Evolutionary conservation across 2,113 vertebrate genomes (phyloP).

Genomic region (Vimba vimba): DNA sequence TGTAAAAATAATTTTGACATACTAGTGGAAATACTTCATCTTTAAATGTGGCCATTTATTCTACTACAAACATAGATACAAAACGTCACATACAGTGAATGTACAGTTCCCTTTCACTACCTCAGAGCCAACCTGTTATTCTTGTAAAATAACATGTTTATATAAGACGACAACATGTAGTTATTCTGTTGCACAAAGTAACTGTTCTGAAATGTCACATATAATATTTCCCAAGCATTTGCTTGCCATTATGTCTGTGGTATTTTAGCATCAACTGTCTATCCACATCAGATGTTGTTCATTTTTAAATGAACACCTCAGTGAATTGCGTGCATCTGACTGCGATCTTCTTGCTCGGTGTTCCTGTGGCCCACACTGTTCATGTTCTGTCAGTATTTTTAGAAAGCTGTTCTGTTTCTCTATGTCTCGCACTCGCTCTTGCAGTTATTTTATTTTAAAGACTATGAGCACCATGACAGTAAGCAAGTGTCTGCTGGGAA

Average conservation of each 20-base stretch:
- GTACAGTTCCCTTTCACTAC: background rate
- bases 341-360: background rate
- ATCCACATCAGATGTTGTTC: background rate
- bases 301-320: slow-evolving; percentile 1
- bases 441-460: slow-evolving; percentile 24
- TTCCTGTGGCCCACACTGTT: background rate
- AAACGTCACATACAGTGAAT: background rate
- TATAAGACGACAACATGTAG: background rate
- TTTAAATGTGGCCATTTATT: background rate
- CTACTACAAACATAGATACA: background rate
- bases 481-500: slow-evolving; percentile 17
- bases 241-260: background rate
- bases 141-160: background rate
- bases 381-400: slow-evolving; percentile 35
- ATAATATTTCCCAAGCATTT: background rate
- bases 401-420: slow-evolving; percentile 15
- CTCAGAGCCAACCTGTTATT: background rate
- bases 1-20: background rate
- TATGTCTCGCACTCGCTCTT: background rate
- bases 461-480: slow-evolving; percentile 22
- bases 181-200: background rate
- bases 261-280: background rate
- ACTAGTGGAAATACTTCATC: background rate
- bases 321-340: background rate
- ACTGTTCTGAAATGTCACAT: slow-evolving; percentile 17